Evolutionary conservation across 2,113 vertebrate genomes (phyloP), one percentile per base, ranked within the genome.

Genomic region (Eira barbara): DNA sequence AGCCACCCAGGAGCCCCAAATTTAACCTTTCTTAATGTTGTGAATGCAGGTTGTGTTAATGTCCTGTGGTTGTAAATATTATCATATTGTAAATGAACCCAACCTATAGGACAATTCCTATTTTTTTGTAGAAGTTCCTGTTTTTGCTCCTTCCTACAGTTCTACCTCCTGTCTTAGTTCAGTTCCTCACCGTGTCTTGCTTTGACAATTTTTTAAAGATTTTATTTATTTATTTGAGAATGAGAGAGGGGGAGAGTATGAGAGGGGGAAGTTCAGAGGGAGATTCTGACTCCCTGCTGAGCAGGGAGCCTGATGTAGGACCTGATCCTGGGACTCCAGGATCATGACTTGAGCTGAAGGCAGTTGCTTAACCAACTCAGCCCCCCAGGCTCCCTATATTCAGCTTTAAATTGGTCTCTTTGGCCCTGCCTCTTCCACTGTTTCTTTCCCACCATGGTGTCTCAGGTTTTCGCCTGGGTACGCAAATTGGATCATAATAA

Each of bases 121-220:
- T 93, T 78, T 86, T 95, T 47, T 94, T 91, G 36, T 63, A 91
- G 91, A 94, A 55, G 12, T 94, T 83, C 34, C 59, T 89, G 13
- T 14, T 80, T 89, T 45, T 80, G 6, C 61, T 80, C 34, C 49
- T 82, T 85, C 12, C 36, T 84, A 9, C 49, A 6, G 65, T 7
- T 83, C 13, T 9, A 23, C 57, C 86, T 42, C 63, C 42, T 82
- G 55, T 81, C 86, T 89, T 92, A 34, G 36, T 91, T 47, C 71
- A 95, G 20, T 59, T 85, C 47, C 49, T 96, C 57, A 55, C 74
- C 36, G 36, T 61, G 71, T 82, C 81, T 93, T 88, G 45, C 31
- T 94, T 88, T 47, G 29, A 80, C 36, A 83, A 49, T 57, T 52
- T 52, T 17, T 17, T 17, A 52, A 55, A 55, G 52, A 55, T 55